These are phyloP conservation scores for Urophycis tenuis DNA, from an alignment of 2,797 vertebrate species.

Conservation along the genomic window DNA sequence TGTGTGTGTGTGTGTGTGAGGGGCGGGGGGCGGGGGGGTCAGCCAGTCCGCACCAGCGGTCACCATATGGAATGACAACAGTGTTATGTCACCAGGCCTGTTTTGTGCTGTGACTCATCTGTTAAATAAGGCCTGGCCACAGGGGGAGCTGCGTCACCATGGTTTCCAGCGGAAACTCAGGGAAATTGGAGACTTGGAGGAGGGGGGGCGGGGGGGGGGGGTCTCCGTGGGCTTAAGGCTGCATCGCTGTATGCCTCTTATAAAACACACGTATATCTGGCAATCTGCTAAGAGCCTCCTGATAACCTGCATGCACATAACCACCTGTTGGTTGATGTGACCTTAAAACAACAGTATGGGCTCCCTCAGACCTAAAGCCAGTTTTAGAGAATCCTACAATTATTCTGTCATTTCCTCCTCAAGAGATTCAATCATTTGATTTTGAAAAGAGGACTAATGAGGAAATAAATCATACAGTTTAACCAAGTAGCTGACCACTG, in stretches of 20 bases:
- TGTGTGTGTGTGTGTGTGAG: background rate
- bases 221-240: slow-evolving; percentile 46
- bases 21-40: slow-evolving; percentile 24
- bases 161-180: slow-evolving; percentile 54
- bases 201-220: slow-evolving; percentile 42
- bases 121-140: slow-evolving; percentile 61
- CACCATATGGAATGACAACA: slow-evolving; percentile 57
- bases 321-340: background rate
- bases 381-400: too few relatives aligned
- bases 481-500: background rate
- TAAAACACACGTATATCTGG: slow-evolving; percentile 28
- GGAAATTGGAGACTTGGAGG: slow-evolving; percentile 54
- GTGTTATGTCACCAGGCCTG: slow-evolving; percentile 52
- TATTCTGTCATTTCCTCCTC: too few relatives aligned
- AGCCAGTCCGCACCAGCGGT: slow-evolving; percentile 39
- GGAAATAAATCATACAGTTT: background rate
- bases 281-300: slow-evolving; percentile 21
- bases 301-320: background rate
- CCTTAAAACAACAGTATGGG: background rate
- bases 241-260: slow-evolving; percentile 29
- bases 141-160: slow-evolving; percentile 61
- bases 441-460: background rate
- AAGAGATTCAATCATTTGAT: too few relatives aligned
- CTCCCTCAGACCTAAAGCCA: background rate
- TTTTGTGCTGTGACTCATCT: slow-evolving; percentile 58